phyloP scores from a whole-genome alignment of 2,113 vertebrate genomes.

The Struthio camelus region DNA sequence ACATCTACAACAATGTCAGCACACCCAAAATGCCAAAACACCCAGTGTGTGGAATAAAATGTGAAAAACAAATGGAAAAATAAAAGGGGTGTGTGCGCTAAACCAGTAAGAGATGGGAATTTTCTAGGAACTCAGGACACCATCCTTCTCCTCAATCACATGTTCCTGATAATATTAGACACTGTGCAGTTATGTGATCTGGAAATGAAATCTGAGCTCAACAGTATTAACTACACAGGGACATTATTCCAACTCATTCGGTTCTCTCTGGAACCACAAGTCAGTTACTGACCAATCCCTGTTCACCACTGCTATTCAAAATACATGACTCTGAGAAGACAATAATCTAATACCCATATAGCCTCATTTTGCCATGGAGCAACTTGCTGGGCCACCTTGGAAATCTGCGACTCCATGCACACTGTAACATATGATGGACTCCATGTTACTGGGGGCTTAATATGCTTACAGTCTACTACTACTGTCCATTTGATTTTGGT shows the following conservation, averaged over 20 bases:
- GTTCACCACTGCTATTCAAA: neutral
- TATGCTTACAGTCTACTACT: neutral
- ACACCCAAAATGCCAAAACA: neutral
- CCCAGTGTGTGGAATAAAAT: neutral
- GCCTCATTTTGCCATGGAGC: neutral
- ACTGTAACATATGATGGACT: neutral
- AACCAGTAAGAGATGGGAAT: neutral
- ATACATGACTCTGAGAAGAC: neutral
- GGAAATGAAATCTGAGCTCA: neutral
- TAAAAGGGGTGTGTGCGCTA: neutral
- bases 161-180: neutral
- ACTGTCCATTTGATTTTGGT: neutral
- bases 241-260: neutral
- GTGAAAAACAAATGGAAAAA: neutral
- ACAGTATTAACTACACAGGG: neutral
- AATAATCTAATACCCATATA: neutral
- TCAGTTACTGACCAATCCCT: neutral
- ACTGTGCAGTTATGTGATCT: neutral
- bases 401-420: neutral
- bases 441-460: fast-evolving
- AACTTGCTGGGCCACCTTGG: neutral
- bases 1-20: neutral
- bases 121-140: neutral
- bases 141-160: neutral
- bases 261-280: neutral